Evolutionary conservation across 2,797 vertebrate species (phyloP).

Genomic region (Malurus leucopterus): DNA sequence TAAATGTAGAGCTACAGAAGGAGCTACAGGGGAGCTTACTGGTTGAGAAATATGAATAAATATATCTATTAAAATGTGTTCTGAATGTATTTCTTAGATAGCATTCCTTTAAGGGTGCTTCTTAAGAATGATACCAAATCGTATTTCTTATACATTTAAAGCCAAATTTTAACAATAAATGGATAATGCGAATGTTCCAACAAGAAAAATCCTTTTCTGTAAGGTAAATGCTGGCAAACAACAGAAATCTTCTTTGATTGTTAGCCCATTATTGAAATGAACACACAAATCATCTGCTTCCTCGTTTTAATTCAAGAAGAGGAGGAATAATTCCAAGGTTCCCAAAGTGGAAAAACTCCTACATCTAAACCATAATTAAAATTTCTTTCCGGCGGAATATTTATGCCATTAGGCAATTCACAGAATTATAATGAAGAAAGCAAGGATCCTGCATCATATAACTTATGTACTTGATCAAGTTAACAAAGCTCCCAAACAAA

Average conservation of each 20-base stretch:
- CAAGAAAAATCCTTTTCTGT: not conserved
- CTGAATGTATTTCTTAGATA: not conserved
- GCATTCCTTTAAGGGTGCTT: not conserved
- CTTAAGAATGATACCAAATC: not conserved
- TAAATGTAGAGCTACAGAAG: not conserved
- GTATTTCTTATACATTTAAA: not conserved
- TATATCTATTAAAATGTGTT: not conserved
- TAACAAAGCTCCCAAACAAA: not conserved
- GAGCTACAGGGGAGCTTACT: not conserved
- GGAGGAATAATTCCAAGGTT: conserved; percentile 17
- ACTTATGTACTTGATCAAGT: not conserved
- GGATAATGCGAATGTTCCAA: not conserved
- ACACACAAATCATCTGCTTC: not conserved
- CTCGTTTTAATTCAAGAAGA: conserved; percentile 4
- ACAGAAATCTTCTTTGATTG: not conserved
- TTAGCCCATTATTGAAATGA: conserved; percentile 1
- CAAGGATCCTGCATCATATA: not conserved
- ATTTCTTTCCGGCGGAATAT: not conserved
- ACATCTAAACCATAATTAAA: conserved; percentile 14
- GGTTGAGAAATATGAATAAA: not conserved
- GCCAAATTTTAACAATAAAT: not conserved
- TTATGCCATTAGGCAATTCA: not conserved
- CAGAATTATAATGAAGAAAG: not conserved
- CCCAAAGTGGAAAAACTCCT: conserved; percentile 15
- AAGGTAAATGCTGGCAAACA: not conserved